Base-by-base conservation (phyloP, 2,113 vertebrate species). In the Corythaeola cristata region DNA sequence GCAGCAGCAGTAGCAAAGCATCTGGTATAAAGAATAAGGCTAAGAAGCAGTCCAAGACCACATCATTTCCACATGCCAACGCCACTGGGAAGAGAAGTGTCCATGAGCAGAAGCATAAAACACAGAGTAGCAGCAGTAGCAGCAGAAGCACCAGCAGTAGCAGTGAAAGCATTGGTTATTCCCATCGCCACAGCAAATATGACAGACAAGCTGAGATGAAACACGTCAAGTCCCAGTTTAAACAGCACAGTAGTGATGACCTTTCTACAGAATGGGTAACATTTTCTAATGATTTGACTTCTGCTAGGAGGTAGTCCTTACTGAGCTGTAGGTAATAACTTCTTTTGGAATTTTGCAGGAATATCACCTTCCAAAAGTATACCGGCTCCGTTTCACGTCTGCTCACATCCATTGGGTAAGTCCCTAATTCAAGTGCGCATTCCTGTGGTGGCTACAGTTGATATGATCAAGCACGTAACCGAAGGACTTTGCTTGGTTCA, bases 311-410 rank as follows among this genome's bases (percentile, higher is more conserved):
- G 8, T 63, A 33, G 67, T 50, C n/a, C n/a, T 78, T 55, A 35
- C 49, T 27, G 35, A 86, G 20, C 33, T 63, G 30, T 63, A 45
- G 30, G 35, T 88, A 90, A 83, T 37, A 47, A 41, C 23, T 39
- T 78, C 28, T 88, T 73, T 69, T 68, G 66, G 24, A 76, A 94
- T 93, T 93, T 95, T 89, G 12, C 84, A 98, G 97, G 75, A 77
- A 45, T 52, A 69, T 59, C 68, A 37, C 28, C 87, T 95, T 73
- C 90, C 93, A 15, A 93, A 96, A 86, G 66, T 97, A 15, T 93
- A 95, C 52, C 94, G 5, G 15, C 77, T 97, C 37, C 95, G 1
- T 58, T 98, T 97, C 94, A 96, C 2, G 14, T 45, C 97, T 56
- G 72, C 90, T 78, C 93, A 67, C 8, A 0, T 53, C 32, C 85